Base-by-base conservation (phyloP, 2,888 invertebrate genomes). In the Machimus rusticus region DNA sequence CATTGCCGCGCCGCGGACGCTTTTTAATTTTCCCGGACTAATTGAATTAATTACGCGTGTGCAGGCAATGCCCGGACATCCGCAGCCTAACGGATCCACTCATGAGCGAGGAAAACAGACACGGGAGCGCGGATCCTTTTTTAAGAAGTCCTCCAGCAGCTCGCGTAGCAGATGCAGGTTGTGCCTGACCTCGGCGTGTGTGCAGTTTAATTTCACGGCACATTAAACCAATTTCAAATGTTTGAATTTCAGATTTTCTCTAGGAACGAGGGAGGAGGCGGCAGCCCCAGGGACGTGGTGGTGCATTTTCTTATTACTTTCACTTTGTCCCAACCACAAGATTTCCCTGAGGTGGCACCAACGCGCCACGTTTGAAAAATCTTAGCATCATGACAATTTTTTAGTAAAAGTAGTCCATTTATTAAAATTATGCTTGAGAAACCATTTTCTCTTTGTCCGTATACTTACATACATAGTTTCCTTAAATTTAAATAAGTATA, bases 21-120 rank as follows among this genome's bases (percentile, higher is more conserved):
- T 66, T 39, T 66, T 39, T 74, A 66, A 34, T 84, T 84, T 66
- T 43, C n/a, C 12, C n/a, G 39, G 6, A 31, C 31, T 81, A 84
- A 84, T 84, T 84, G 34, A 84, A 84, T 84, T 84, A 84, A 84
- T 84, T 84, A 84, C 84, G 84, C 84, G 57, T 84, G 84, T 84
- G 84, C 66, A 23, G 19, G 6, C 46, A 8, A 43, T 37, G n/a
- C 43, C 19, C 19, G 34, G 16, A 19, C 19, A 76, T 28, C 37
- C 37, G 14, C 76, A 76, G 28, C 28, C 76, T 66, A 28, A 9
- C 19, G 66, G 66, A 12, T 0, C 66, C 66, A 66, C 28, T 66
- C 66, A 66, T 66, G 66, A 28, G 4, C 0, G 8, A 28, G 66
- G 66, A 66, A 28, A 12, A 66, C 12, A 66, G 23, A 23, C 28